Percentiles rank a stretch among this genome's conserved stretches.
phyloP scores from a whole-genome alignment of 2,113 vertebrate genomes.

The Eclectus roratus region DNA sequence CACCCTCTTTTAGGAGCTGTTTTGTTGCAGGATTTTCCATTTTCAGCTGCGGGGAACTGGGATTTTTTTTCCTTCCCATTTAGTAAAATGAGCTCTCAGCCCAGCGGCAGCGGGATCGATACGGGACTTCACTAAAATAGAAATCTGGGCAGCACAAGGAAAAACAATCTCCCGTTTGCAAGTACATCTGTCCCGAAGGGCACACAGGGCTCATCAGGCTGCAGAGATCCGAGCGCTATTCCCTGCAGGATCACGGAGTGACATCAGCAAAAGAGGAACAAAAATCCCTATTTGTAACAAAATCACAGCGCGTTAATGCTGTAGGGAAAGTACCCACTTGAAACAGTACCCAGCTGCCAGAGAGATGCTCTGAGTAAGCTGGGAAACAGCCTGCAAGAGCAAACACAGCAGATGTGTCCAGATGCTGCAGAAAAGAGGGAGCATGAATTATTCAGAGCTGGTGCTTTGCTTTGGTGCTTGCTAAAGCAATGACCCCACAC shows the following conservation, averaged over 20 bases:
- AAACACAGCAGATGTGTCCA: background rate
- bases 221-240: background rate
- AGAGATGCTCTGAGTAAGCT: slow-evolving; percentile 10
- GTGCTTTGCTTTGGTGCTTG: background rate
- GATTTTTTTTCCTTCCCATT: background rate
- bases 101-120: slow-evolving; percentile 14
- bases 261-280: slow-evolving; percentile 50
- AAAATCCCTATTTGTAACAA: slow-evolving; percentile 44
- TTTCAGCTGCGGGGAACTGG: slow-evolving; percentile 43
- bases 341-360: slow-evolving; percentile 48
- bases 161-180: slow-evolving; percentile 39
- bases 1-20: background rate
- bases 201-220: slow-evolving; percentile 14
- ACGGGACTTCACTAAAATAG: slow-evolving; percentile 44
- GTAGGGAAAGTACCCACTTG: slow-evolving; percentile 38
- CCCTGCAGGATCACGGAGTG: slow-evolving; percentile 8
- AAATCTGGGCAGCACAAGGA: slow-evolving; percentile 49
- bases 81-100: slow-evolving; percentile 60
- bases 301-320: slow-evolving; percentile 11
- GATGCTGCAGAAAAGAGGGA: slow-evolving; percentile 16
- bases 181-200: slow-evolving; percentile 50
- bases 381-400: background rate
- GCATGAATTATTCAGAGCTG: slow-evolving; percentile 65
- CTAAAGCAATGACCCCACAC: accelerated
- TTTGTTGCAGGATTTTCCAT: slow-evolving; percentile 31